These are phyloP conservation scores for Argopecten irradians DNA, from an alignment of 1,140 invertebrate genomes.

Conservation along the genomic window DNA sequence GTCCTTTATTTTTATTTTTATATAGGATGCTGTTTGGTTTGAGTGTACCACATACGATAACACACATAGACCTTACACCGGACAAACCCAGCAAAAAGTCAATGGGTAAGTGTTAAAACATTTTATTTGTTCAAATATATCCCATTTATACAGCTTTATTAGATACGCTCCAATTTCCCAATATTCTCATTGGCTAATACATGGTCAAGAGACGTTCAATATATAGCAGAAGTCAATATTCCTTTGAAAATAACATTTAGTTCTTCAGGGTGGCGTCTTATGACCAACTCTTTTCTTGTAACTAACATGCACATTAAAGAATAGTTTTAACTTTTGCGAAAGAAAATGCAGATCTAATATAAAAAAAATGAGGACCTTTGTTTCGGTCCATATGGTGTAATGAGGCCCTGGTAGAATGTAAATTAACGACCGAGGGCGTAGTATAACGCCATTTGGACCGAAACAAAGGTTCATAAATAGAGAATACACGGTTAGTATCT, in stretches of 20 bases:
- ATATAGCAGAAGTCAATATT: slow-evolving; percentile 5
- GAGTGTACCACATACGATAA: slow-evolving; percentile 67
- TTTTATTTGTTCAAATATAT: not conserved
- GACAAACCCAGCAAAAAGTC: slow-evolving; percentile 66
- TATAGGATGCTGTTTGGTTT: slow-evolving; percentile 67
- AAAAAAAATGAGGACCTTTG: not conserved
- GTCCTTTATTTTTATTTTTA: slow-evolving; percentile 23
- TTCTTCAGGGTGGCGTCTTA: too few species aligned
- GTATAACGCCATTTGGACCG: too few species aligned
- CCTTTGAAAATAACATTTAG: not conserved
- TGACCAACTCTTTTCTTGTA: too few species aligned
- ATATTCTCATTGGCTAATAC: too few species aligned
- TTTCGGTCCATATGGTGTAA: too few species aligned
- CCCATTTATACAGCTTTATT: not conserved
- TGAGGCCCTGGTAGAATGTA: too few species aligned
- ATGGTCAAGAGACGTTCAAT: too few species aligned
- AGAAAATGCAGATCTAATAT: not conserved
- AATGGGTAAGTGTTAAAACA: slow-evolving; percentile 51
- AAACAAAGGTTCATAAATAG: too few species aligned
- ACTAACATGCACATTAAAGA: not conserved
- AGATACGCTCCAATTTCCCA: not conserved
- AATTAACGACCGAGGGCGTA: too few species aligned
- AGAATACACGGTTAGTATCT: too few species aligned
- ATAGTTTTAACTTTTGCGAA: not conserved
- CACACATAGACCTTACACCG: slow-evolving; percentile 64